Evolutionary conservation across 2,797 vertebrate species (phyloP), one percentile per base, ranked within the genome.

Genomic region (Helostoma temminkii): DNA sequence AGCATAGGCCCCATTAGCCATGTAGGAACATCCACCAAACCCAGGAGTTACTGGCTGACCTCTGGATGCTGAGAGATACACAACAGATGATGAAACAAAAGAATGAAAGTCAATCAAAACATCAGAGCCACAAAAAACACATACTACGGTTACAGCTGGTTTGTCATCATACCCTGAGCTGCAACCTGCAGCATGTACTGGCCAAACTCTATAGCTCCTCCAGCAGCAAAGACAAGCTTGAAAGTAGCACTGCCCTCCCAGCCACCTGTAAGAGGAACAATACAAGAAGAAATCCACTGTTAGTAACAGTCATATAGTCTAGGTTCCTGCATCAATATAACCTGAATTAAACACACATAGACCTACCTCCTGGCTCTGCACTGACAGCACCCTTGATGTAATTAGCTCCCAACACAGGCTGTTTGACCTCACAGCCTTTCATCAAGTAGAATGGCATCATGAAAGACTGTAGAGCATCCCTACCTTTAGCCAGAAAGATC

Each of bases 391-490:
- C 97, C 83, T 97, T 98, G 84, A 99, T 94, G 69, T 97, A 99
- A 91, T 99, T 99, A 52, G 97, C 97, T 47, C 97, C 98, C 24
- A 99, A 92, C 26, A 99, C 97, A 0, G 97, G 97, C 66, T 99
- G 98, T 81, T 99, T 99, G 81, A 99, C 94, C 90, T 99, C 98
- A 69, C 96, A 99, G 71, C 95, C 95, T 88, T 98, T 99, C 90
- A 98, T 93, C 79, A 99, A 91, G 82, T 99, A 99, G 80, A 99
- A 98, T 0, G 98, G 98, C 96, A 99, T 97, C 96, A 98, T 96
- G 47, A 99, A 97, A 15, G 98, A 99, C 90, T 95, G 95, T 89
- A 99, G 93, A 2, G 94, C 82, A 46, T 98, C 97, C 54, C 90
- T 95, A 3, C 95, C 96, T 92, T 97, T 98, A 0, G 96, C 95